Base-by-base conservation (phyloP, 2,113 vertebrate genomes). In the Solea solea region DNA sequence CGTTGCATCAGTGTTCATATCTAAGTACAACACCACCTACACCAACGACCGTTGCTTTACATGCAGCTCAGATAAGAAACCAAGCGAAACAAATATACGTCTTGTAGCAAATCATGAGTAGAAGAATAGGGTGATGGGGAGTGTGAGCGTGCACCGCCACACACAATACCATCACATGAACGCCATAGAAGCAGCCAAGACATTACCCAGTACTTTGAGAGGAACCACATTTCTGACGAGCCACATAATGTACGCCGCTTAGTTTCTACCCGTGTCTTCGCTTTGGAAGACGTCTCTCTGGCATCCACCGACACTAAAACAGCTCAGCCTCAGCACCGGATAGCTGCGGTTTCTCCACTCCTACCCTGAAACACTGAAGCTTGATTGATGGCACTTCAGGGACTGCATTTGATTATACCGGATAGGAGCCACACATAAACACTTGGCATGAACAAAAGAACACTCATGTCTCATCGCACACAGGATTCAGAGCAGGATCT, bases 381-480 rank as follows among this genome's bases (percentile, higher is more conserved):
- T 71, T 86, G 78, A 87, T 82, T 79, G 83, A 84, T 86, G 74
- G 74, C 66, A 71, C 21, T 83, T 58, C 64, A 78, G 48, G 72
- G 80, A 64, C 81, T 80, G 68, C 14, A 70, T 73, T 85, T 89
- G 85, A 85, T 90, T 84, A 85, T 57, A 68, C 53, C 21, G 60
- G 66, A 82, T 40, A 63, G 68, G 69, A 82, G 68, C 68, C 66
- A 57, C 56, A 76, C 81, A 25, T 51, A 66, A 72, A 80, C 70
- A 80, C 2, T 6, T 11, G 51, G 45, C 44, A 46, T 40, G 15
- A 68, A 63, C 56, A 72, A 52, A 84, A 41, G 51, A 85, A 62
- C 60, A 75, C 50, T 58, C 42, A 13, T 60, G 66, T 66, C 67
- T 71, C 39, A 52, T 51, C 50, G 0, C 60, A 61, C 64, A 44